A percentile compares a stretch with the other conserved stretches of the same genome.
Evolutionary conservation across 2,797 vertebrate species (phyloP).

Genomic region (Rhinichthys osculus): DNA sequence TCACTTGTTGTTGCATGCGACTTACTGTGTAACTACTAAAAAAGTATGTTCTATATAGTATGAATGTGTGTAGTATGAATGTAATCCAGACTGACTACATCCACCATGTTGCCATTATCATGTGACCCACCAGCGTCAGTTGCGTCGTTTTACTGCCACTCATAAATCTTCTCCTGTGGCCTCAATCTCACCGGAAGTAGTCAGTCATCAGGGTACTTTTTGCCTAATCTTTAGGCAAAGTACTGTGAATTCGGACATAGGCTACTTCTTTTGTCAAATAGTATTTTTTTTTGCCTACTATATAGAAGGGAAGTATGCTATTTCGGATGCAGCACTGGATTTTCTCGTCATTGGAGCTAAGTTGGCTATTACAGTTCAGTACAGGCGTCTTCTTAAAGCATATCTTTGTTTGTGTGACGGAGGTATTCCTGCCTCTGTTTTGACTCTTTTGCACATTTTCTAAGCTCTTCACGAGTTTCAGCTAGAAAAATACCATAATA

Average conservation of each 20-base stretch:
- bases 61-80: neutral
- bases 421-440: neutral
- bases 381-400: neutral
- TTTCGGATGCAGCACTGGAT: too few relatives aligned
- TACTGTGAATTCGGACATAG: neutral
- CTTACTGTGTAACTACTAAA: too few relatives aligned
- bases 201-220: neutral
- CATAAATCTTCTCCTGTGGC: neutral
- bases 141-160: neutral
- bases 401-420: neutral
- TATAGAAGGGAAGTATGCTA: neutral
- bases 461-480: neutral
- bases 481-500: neutral
- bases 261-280: neutral
- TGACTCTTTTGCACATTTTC: neutral
- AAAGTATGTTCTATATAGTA: too few relatives aligned
- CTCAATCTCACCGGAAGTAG: neutral
- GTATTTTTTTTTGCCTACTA: neutral
- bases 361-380: too few relatives aligned
- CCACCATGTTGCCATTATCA: neutral
- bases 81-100: neutral
- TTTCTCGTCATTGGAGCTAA: too few relatives aligned
- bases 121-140: too few relatives aligned
- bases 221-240: neutral
- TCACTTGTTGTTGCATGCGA: too few relatives aligned